Evolutionary conservation across 2,797 vertebrate species (phyloP), one percentile per base, ranked within the genome.

Genomic region (Neosilurus hyrtlii): DNA sequence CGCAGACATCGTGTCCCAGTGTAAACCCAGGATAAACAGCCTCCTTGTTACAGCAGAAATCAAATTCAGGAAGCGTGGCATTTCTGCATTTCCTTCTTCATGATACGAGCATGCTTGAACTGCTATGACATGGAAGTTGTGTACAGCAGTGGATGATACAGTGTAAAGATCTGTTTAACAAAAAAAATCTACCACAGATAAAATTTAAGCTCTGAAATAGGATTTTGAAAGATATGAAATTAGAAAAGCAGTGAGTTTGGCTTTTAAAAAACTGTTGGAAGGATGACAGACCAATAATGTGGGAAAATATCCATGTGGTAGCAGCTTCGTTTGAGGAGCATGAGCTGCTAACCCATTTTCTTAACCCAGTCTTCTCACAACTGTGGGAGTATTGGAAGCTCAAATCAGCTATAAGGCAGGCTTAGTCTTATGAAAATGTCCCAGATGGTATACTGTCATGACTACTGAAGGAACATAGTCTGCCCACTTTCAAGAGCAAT

Each of bases 381-480:
- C 82, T 76, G 85, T 71, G 68, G 82, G 85, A 35, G 79, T 73
- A 75, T 80, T 81, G 73, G 49, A 65, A 78, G 84, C 79, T 82
- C 59, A 82, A 85, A 37, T 56, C 59, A 82, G 68, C 89, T 88
- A 57, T 72, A 67, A 85, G 79, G 84, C 63, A 67, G 75, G 78
- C 82, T 59, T 79, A 74, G 71, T 75, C 62, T 68, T 78, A 30
- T 65, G 56, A 71, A 85, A 76, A 57, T 73, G 72, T 70, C 79
- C 83, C 78, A 80, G 78, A 84, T 84, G 83, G 83, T 84, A 67
- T 52, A 75, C 83, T 56, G 68, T 87, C 84, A 49, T 66, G 85
- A 80, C 86, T 83, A 70, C 66, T 57, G 12, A 62, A 66, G 57
- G 59, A 61, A 81, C 63, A 65, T 63, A 72, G 70, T 73, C 78